Evolutionary conservation across 2,113 vertebrate genomes (phyloP).

Genomic region (Corythoichthys haematopterus): DNA sequence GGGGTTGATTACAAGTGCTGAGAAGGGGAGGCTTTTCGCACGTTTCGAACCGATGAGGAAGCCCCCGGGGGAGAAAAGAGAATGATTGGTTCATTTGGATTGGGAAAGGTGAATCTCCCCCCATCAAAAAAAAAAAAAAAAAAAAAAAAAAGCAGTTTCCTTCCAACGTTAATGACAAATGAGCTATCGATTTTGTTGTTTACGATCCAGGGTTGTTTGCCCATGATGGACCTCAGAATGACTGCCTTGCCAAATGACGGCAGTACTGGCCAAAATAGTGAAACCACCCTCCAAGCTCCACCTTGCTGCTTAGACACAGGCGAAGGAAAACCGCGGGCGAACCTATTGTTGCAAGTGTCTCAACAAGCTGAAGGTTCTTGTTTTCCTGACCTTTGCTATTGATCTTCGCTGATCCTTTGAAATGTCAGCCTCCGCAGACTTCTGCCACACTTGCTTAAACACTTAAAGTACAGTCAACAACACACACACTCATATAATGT

Average conservation of each 20-base stretch:
- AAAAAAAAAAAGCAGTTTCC: constrained; percentile 69
- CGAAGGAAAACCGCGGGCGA: neutral
- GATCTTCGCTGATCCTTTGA: constrained; percentile 61
- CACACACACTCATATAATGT: neutral
- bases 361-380: constrained; percentile 40
- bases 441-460: constrained; percentile 16
- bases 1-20: constrained; percentile 32
- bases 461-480: constrained; percentile 21
- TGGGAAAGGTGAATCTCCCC: constrained; percentile 69
- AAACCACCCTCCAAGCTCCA: neutral
- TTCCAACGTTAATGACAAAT: constrained; percentile 72
- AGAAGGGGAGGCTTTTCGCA: constrained; percentile 30
- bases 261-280: constrained; percentile 5
- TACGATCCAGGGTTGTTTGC: constrained; percentile 50
- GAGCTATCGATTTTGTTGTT: constrained; percentile 74
- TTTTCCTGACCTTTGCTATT: constrained; percentile 66
- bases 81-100: constrained; percentile 75
- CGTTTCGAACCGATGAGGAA: constrained; percentile 23
- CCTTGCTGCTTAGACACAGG: neutral
- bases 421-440: constrained; percentile 59
- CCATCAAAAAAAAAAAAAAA: constrained; percentile 8
- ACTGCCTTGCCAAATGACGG: constrained; percentile 35
- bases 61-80: constrained; percentile 47
- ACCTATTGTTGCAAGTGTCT: constrained; percentile 27
- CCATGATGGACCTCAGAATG: constrained; percentile 68